Evolutionary conservation across 2,888 invertebrate species (phyloP), one percentile per base, ranked within the genome.

Genomic region (Cremastobaeus sp.): DNA sequence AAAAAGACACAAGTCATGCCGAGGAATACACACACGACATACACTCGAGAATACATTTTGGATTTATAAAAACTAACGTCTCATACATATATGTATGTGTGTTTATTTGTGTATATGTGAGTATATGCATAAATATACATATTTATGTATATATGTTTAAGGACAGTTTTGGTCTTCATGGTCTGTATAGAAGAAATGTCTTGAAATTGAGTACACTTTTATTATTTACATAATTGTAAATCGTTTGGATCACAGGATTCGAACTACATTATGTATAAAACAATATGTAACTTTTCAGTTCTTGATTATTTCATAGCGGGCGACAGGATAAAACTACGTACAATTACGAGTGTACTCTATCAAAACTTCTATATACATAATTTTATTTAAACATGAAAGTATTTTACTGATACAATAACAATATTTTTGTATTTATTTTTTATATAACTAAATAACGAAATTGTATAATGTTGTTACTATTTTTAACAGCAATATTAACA

Each of bases 81-180:
- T 34, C 21, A 28, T 18, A 12, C 14, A 73, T 75, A 74, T 78
- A 76, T 74, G 73, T 66, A 76, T 66, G 41, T 69, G 65, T 72
- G 59, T n/a, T n/a, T n/a, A n/a, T n/a, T 32, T 32, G 5, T 6
- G 25, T 21, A n/a, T 11, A 73, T 76, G 73, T 78, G 76, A 73
- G 72, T 68, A 75, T 68, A 39, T 70, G 64, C 68, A 50, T 73
- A 47, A 62, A 71, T 71, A 47, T 74, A 71, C 43, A 73, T 60
- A 65, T 57, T 62, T 57, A 65, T 71, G 66, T 70, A 57, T 45
- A 57, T 12, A 25, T 30, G 65, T 74, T 59, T 69, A 59, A 59
- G 59, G 57, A 21, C 12, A 43, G 57, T 68, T 68, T 28, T 12
- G 18, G 59, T 14, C 25, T 45, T 9, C 34, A 25, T 12, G 14